Percentiles rank a stretch among this genome's conserved stretches.
Evolutionary conservation across 2,888 invertebrate genomes (phyloP).

Genomic region (Chrysolina americana): DNA sequence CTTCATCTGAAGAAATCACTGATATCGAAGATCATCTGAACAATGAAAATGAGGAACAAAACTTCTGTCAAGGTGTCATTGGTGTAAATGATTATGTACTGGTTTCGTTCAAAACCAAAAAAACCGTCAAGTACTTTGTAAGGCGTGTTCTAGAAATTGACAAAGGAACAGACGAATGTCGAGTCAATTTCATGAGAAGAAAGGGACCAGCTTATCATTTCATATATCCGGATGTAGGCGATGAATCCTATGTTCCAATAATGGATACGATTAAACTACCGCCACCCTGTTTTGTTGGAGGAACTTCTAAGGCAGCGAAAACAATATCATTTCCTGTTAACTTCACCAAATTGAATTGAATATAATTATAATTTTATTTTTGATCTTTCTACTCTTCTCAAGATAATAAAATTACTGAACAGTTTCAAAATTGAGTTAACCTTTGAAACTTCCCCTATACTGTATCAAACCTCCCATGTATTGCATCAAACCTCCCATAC

Average conservation of each 20-base stretch:
- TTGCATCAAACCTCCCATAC: not conserved
- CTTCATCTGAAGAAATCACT: conserved; percentile 3
- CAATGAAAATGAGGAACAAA: not conserved
- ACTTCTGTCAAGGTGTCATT: conserved; percentile 1
- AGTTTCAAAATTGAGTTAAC: not conserved
- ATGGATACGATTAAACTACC: conserved; percentile 21
- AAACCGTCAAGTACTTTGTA: conserved; percentile 5
- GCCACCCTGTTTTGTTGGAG: conserved; percentile 7
- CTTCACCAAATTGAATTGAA: conserved; percentile 3
- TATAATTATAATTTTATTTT: conserved; percentile 7
- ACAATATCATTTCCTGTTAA: not conserved
- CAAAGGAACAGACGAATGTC: not conserved
- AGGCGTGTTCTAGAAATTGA: not conserved
- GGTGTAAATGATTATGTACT: conserved; percentile 2
- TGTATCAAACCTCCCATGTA: conserved; percentile 5
- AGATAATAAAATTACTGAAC: not conserved
- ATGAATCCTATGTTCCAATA: conserved; percentile 1
- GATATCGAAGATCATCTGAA: conserved; percentile 15
- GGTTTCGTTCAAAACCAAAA: conserved; percentile 2
- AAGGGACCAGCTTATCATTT: conserved; percentile 6
- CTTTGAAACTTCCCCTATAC: not conserved
- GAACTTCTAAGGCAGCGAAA: not conserved
- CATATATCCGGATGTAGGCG: conserved; percentile 17
- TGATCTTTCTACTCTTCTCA: not conserved
- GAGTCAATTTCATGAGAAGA: not conserved